phyloP scores from a whole-genome alignment of 2,113 vertebrate genomes.

The Seriola quinqueradiata region DNA sequence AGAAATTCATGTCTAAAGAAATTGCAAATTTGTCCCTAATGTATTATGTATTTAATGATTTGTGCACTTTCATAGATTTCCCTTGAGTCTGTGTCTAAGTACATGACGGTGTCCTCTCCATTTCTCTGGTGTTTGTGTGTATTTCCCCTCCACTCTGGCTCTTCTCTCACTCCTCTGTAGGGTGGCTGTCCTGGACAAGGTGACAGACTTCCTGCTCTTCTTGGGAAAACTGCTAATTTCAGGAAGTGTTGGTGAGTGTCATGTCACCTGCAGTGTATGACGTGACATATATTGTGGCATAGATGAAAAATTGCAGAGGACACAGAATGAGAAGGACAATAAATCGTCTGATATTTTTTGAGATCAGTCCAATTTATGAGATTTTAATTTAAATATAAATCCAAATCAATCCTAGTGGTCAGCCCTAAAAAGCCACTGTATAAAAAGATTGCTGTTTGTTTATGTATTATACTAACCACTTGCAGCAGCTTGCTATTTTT shows the following conservation, averaged over 20 bases:
- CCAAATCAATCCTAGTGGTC: not conserved
- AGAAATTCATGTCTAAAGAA: not conserved
- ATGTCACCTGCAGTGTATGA: slow-evolving; percentile 2
- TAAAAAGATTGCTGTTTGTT: not conserved
- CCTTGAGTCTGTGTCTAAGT: not conserved
- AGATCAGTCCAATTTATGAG: not conserved
- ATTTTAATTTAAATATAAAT: not conserved
- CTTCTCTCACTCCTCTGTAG: slow-evolving; percentile 79
- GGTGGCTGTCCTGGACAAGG: slow-evolving; percentile 95
- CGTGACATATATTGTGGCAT: not conserved
- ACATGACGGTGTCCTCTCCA: not conserved
- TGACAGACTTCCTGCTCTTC: slow-evolving; percentile 94
- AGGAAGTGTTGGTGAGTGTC: slow-evolving; percentile 92
- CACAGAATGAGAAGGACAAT: slow-evolving; percentile 11
- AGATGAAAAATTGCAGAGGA: not conserved
- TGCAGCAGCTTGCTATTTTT: not conserved
- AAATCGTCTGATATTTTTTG: not conserved
- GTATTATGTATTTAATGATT: not conserved
- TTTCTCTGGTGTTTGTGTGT: slow-evolving; percentile 10
- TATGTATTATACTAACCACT: not conserved
- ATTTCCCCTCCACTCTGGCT: slow-evolving; percentile 20
- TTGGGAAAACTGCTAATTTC: slow-evolving; percentile 95
- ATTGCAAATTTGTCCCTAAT: not conserved
- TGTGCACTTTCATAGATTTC: not conserved
- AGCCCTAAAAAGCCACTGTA: not conserved